phyloP scores from a whole-genome alignment of 2,797 vertebrate genomes.

The Melanotaenia parkinsoni region DNA sequence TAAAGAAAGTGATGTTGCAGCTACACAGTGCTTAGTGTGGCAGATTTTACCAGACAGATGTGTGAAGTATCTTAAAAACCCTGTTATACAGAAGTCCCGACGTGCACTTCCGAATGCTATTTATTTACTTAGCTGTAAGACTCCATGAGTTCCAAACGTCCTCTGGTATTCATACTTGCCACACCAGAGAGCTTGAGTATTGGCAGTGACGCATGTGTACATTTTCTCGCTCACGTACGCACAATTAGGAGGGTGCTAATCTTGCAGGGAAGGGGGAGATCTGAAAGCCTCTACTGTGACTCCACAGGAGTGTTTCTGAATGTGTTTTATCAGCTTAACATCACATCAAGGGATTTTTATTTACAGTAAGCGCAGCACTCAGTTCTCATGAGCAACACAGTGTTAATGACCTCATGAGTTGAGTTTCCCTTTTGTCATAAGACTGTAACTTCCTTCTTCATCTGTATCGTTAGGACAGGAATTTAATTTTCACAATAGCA shows the following conservation, averaged over 20 bases:
- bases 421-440: constrained; percentile 56
- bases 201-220: constrained; percentile 64
- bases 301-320: constrained; percentile 17
- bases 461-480: constrained; percentile 9
- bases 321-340: constrained; percentile 16
- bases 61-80: constrained; percentile 6
- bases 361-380: constrained; percentile 7
- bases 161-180: constrained; percentile 60
- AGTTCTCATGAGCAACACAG: constrained; percentile 5
- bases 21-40: background rate
- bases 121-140: constrained; percentile 63
- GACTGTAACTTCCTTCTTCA: constrained; percentile 43
- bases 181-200: constrained; percentile 51
- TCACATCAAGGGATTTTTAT: constrained; percentile 9
- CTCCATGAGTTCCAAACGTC: constrained; percentile 51
- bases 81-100: constrained; percentile 25
- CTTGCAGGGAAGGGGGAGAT: constrained; percentile 32
- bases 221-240: constrained; percentile 66
- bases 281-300: constrained; percentile 29
- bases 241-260: constrained; percentile 62
- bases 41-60: constrained; percentile 8
- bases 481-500: constrained; percentile 17
- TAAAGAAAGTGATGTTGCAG: too few species aligned
- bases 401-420: constrained; percentile 34
- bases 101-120: constrained; percentile 40